Evolutionary conservation across 2,113 vertebrate genomes (phyloP), one percentile per base, ranked within the genome.

Genomic region (Cinclus mexicanus): DNA sequence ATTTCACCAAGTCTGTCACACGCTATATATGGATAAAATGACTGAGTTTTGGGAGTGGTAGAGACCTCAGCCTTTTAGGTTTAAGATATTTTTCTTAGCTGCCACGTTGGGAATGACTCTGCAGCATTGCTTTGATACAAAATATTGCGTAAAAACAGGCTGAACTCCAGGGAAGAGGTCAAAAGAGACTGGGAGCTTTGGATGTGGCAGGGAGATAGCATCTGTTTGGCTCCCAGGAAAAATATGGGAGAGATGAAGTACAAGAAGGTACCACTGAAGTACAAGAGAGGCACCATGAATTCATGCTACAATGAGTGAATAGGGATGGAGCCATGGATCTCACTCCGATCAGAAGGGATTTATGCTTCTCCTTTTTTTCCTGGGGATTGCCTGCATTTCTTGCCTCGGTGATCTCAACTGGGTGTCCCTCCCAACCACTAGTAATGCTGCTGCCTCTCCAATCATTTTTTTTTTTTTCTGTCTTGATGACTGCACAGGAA

Each of bases 91-190:
- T 83, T 83, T 26, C 60, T 74, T 46, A 67, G 31, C 37, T 61
- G 10, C 29, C 2, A 0, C 1, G 0, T 6, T 59, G 18, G 39
- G 35, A 92, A 81, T 23, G 18, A 39, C 35, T 64, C 71, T 44
- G 37, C 14, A 1, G 0, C 2, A 1, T 46, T 78, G 33, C 35
- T 67, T 74, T 89, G 21, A 56, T 50, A 44, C 50, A 63, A 39
- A 68, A 67, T 31, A 23, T 33, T 28, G 24, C 1, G 0, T 37
- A 37, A 35, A 52, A 71, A 63, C 20, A 56, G 72, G 19, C 29
- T 82, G 81, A 94, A 46, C 61, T 44, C 41, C 65, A 64, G 21
- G 49, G 41, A n/a, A 63, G 33, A 56, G 41, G 22, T 35, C 64
- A 81, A 42, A 94, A 83, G 22, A 44, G 9, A 33, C 1, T 26